phyloP scores from a whole-genome alignment of 2,113 vertebrate species.

The Elephas maximus region DNA sequence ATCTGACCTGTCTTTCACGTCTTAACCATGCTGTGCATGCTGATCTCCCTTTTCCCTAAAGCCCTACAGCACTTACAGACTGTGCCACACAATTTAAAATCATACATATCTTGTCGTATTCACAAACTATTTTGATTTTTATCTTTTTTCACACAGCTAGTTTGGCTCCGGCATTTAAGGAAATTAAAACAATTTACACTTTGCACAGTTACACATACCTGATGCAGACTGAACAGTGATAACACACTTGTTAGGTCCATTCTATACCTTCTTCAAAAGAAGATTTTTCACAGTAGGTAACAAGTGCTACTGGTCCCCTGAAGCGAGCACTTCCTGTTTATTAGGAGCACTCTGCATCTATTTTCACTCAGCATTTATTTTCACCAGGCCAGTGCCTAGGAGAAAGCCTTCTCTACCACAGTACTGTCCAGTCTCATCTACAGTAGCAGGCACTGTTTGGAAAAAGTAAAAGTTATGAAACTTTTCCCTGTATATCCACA shows the following conservation, averaged over 20 bases:
- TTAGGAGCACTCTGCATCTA: background rate
- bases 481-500: background rate
- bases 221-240: background rate
- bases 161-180: background rate
- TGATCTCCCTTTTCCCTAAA: background rate
- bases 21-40: background rate
- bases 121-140: background rate
- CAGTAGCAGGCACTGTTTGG: background rate
- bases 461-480: constrained; percentile 28
- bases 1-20: background rate
- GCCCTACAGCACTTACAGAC: background rate
- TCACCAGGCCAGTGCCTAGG: background rate
- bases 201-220: background rate
- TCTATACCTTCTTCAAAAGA: background rate
- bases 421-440: background rate
- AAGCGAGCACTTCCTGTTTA: background rate
- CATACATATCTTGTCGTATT: background rate
- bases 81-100: background rate
- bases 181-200: background rate
- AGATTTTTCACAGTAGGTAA: background rate
- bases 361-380: background rate
- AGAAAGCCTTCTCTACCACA: background rate
- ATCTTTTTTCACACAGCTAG: background rate
- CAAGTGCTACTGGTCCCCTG: background rate
- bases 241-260: background rate